Percentiles rank a stretch among this genome's conserved stretches.
These are phyloP conservation scores for Chaetorhynchus papuensis DNA, from an alignment of 2,113 vertebrate genomes.

Conservation along the genomic window DNA sequence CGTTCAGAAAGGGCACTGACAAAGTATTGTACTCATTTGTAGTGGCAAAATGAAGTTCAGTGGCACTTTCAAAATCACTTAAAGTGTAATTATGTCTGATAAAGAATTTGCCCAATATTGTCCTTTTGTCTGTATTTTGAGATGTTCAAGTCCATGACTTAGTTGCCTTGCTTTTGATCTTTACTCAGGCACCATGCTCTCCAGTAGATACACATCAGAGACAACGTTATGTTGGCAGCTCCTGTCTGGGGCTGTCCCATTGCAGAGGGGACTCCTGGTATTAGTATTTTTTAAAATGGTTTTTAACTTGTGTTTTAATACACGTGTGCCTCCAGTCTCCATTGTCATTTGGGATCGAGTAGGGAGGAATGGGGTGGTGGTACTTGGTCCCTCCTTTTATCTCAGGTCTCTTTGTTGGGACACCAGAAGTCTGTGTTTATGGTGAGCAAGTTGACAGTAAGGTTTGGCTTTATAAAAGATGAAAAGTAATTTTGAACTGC, in stretches of 20 bases:
- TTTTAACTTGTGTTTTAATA: neutral
- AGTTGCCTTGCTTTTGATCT: neutral
- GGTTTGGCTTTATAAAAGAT: neutral
- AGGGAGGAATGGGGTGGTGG: neutral
- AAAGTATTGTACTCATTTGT: neutral
- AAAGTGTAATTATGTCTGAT: neutral
- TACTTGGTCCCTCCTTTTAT: neutral
- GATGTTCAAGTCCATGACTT: neutral
- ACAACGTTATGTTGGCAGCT: neutral
- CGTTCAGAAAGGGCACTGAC: neutral
- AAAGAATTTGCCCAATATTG: neutral
- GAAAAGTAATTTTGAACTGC: neutral
- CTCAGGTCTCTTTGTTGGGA: neutral
- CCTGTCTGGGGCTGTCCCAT: neutral
- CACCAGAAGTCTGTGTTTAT: neutral
- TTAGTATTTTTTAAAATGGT: neutral
- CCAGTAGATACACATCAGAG: fast-evolving
- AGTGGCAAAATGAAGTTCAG: neutral
- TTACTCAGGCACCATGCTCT: fast-evolving
- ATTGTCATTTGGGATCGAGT: neutral
- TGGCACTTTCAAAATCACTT: neutral
- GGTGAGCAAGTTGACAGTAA: neutral
- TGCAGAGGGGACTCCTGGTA: fast-evolving
- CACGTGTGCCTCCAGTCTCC: neutral
- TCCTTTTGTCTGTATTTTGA: neutral